These are phyloP conservation scores for Urocolius indicus DNA, from an alignment of 2,113 vertebrate genomes.

Conservation along the genomic window DNA sequence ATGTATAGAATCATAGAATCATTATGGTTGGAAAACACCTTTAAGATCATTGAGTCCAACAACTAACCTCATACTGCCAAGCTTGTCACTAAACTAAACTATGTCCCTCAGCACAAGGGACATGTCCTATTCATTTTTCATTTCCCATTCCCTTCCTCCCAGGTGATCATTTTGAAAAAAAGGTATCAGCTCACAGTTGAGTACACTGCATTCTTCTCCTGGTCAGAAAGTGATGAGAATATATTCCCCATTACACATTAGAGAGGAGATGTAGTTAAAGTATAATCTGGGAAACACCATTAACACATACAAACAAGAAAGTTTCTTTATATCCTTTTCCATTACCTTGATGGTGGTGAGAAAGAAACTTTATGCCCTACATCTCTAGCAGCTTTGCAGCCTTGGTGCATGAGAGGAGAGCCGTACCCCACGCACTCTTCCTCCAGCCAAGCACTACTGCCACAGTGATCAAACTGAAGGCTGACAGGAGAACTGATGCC, in stretches of 20 bases:
- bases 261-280: neutral
- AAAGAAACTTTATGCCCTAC: neutral
- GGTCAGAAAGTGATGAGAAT: neutral
- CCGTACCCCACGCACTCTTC: accelerated
- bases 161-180: neutral
- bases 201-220: neutral
- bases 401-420: neutral
- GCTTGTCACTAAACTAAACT: too few species aligned
- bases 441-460: neutral
- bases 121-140: neutral
- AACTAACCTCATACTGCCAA: too few species aligned
- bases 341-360: neutral
- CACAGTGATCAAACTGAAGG: neutral
- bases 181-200: neutral
- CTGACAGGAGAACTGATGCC: neutral
- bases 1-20: too few species aligned
- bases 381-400: neutral
- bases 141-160: neutral
- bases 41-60: too few species aligned
- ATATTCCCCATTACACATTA: neutral
- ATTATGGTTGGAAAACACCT: too few species aligned
- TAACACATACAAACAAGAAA: neutral
- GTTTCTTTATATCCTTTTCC: neutral
- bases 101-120: too few species aligned
- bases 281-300: neutral